Evolutionary conservation across 2,888 invertebrate genomes (phyloP), one percentile per base, ranked within the genome.

Genomic region (Hirtodrosophila confusa): DNA sequence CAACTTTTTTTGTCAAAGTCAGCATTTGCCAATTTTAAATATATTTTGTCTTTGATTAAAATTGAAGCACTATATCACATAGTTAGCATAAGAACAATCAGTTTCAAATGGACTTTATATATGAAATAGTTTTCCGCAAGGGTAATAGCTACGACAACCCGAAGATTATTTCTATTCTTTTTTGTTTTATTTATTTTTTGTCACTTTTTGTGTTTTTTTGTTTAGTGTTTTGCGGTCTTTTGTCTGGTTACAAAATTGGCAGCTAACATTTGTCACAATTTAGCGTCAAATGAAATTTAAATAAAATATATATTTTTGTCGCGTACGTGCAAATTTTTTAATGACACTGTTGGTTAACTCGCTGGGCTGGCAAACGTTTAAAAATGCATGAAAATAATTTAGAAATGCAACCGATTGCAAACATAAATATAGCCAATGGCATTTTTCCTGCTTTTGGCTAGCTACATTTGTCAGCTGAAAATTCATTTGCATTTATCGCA

Each of bases 181-280:
- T 2, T 17, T 17, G 17, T 17, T 17, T 17, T 17, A 17, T 17
- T 1, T 17, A 17, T 17, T 17, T 17, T 17, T 17, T 17, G 17
- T 17, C 17, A 17, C 17, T 17, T 17, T 17, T 17, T 17, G 17
- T 17, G 2, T 17, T 17, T 17, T 68, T 67, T 65, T 67, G 64
- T 63, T 44, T 29, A 40, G 51, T 69, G 63, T 53, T 79, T 74
- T 77, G 80, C 57, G 76, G 78, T 75, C 60, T 78, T 79, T 85
- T 78, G 72, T 77, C 68, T 72, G 75, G 83, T 82, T 77, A 73
- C 71, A 75, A 70, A 84, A 80, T 80, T 86, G 82, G 78, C 82
- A 84, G 80, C 69, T 67, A 73, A 80, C 84, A 83, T 87, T 84
- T 87, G 84, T 84, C 85, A 87, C 82, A 84, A 75, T 82, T 85